These are phyloP conservation scores for Drosophila parvula DNA, from an alignment of 1,140 invertebrate species.

Conservation along the genomic window DNA sequence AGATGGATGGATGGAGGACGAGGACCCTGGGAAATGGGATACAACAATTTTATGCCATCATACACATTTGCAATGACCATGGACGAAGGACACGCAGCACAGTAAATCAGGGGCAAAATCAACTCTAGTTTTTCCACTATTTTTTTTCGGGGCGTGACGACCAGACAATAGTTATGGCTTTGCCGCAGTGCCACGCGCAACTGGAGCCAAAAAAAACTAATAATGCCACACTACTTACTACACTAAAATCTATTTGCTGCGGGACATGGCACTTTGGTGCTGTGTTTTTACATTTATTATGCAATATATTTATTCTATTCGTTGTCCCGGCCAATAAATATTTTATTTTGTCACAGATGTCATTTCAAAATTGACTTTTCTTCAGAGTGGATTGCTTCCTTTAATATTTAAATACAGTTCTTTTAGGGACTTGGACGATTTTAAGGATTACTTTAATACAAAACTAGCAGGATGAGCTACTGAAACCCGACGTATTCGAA, in stretches of 20 bases:
- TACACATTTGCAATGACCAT: slow-evolving; percentile 58
- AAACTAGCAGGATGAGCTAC: too few species aligned
- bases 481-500: not conserved
- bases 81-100: slow-evolving; percentile 59
- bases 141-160: slow-evolving; percentile 62
- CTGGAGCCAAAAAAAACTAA: slow-evolving; percentile 30
- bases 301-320: not conserved
- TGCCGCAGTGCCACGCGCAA: slow-evolving; percentile 27
- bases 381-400: not conserved
- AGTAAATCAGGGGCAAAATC: slow-evolving; percentile 62
- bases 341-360: not conserved
- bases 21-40: slow-evolving; percentile 32
- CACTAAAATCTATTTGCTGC: slow-evolving; percentile 25
- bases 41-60: slow-evolving; percentile 58
- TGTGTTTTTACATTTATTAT: not conserved
- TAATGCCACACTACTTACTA: slow-evolving; percentile 2
- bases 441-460: not conserved
- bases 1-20: slow-evolving; percentile 8
- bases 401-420: too few species aligned
- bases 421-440: not conserved
- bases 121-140: slow-evolving; percentile 9
- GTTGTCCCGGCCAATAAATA: not conserved
- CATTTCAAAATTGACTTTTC: not conserved
- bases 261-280: not conserved
- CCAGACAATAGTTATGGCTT: slow-evolving; percentile 62